Percentiles rank a stretch among this genome's conserved stretches.
phyloP scores from a whole-genome alignment of 2,797 vertebrate species.

The Botia almorhae region DNA sequence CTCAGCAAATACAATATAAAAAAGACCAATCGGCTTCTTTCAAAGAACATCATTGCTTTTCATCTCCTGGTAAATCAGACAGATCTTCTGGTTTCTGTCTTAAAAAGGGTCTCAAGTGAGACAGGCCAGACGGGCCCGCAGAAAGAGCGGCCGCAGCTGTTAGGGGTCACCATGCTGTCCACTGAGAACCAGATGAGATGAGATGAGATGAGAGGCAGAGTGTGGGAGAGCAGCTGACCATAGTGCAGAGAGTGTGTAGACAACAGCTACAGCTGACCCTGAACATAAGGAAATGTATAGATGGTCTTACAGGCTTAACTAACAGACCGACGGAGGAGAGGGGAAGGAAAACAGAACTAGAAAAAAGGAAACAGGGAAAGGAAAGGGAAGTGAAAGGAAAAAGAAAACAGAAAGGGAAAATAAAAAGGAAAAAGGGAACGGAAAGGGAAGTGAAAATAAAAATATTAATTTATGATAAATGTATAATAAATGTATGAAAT shows the following conservation, averaged over 20 bases:
- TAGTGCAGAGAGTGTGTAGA: constrained; percentile 40
- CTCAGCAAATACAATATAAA: background rate
- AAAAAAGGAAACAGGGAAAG: background rate
- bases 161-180: background rate
- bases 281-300: constrained; percentile 61
- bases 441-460: constrained; percentile 30
- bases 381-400: background rate
- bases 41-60: background rate
- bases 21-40: background rate
- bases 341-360: too few species aligned
- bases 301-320: constrained; percentile 62
- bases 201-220: constrained; percentile 38
- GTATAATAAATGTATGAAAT: too few species aligned
- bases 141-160: background rate
- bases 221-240: constrained; percentile 72
- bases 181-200: constrained; percentile 20
- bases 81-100: background rate
- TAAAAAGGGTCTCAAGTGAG: background rate
- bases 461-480: too few species aligned
- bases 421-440: background rate
- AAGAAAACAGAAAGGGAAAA: background rate
- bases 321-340: constrained; percentile 45
- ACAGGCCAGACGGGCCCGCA: background rate
- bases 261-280: constrained; percentile 54
- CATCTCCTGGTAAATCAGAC: background rate